Percentiles rank a stretch among this genome's conserved stretches.
phyloP scores from a whole-genome alignment of 2,113 vertebrate genomes.

The Clarias magur region DNA sequence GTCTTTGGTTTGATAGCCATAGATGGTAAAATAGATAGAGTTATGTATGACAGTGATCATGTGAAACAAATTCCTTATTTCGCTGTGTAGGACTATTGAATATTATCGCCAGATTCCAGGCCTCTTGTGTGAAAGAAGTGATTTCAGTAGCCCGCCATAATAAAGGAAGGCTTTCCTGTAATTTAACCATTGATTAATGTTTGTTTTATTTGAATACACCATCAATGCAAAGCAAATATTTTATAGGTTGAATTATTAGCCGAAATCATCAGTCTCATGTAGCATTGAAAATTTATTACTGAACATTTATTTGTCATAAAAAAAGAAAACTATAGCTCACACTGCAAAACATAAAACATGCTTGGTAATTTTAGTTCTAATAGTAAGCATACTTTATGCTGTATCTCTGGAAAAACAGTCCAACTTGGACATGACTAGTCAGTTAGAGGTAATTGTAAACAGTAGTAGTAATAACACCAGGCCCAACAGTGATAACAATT shows the following conservation, averaged over 20 bases:
- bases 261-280: background rate
- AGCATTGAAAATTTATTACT: background rate
- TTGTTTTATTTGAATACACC: background rate
- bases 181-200: background rate
- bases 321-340: background rate
- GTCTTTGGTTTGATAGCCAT: background rate
- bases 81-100: background rate
- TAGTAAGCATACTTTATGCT: constrained; percentile 28
- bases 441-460: constrained; percentile 71
- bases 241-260: background rate
- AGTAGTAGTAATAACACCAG: constrained; percentile 75
- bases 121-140: background rate
- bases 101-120: background rate
- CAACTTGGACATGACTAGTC: constrained; percentile 36
- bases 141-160: background rate
- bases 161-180: background rate
- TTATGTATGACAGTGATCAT: background rate
- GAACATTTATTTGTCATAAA: background rate
- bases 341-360: background rate
- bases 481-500: constrained; percentile 81
- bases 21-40: background rate
- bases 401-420: constrained; percentile 22
- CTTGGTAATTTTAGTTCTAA: constrained; percentile 22
- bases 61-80: background rate
- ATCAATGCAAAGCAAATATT: background rate